Percentiles rank a stretch among this genome's conserved stretches.
Conservation (phyloP, 1,140 invertebrate genomes). For the Achroia grisella region DNA sequence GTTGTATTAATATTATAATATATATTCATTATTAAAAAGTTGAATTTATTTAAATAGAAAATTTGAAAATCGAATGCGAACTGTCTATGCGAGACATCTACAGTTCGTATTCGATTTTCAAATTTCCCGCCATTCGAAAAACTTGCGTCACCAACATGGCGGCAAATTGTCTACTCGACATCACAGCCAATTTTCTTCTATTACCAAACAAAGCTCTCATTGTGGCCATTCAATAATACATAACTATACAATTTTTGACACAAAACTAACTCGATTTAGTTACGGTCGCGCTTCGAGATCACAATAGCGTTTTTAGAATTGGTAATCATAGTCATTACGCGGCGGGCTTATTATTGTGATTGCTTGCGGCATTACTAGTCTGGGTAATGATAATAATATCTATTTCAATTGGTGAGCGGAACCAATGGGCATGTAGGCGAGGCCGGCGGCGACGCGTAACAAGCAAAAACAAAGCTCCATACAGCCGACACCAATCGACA, state of each 20-base stretch:
- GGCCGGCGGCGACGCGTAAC: conserved; percentile 7
- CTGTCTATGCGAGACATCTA: no score
- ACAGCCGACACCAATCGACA: background rate
- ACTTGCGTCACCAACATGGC: conserved; percentile 1
- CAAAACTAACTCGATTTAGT: conserved; percentile 5
- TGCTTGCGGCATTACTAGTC: background rate
- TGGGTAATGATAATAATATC: conserved; percentile 14
- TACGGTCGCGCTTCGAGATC: background rate
- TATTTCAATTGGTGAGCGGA: conserved; percentile 18
- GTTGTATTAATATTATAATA: no score
- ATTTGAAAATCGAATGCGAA: no score
- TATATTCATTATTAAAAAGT: no score
- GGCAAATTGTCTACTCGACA: conserved; percentile 1
- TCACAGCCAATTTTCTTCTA: no score
- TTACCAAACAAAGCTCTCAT: no score
- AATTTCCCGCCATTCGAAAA: no score
- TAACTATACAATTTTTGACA: conserved; percentile 1
- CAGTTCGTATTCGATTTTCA: no score
- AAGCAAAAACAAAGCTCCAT: conserved; percentile 5
- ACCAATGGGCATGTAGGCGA: conserved; percentile 13
- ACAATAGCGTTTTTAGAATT: conserved; percentile 8
- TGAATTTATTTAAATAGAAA: no score
- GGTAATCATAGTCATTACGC: conserved; percentile 7
- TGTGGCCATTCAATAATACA: no score
- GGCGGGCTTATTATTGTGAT: conserved; percentile 4